Base-by-base conservation (phyloP, 2,797 vertebrate species). In the Enteromius paludinosus region DNA sequence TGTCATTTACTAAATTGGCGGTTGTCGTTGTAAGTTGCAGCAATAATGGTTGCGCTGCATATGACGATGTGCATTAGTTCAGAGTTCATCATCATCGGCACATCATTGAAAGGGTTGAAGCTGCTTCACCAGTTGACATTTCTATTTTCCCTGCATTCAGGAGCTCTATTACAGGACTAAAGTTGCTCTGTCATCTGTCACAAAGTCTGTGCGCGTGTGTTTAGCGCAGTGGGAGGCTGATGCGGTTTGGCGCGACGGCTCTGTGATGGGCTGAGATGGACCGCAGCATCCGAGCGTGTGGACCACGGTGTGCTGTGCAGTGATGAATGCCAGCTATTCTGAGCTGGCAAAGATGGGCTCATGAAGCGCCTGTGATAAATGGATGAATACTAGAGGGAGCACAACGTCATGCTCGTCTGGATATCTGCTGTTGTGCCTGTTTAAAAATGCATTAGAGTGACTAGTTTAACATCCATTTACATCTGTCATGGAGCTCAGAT, bases 381-480 rank as follows among this genome's bases (percentile, higher is more conserved):
- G 86, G 86, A 86, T 88, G 79, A 87, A 69, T 35, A 68, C 77
- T 83, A 25, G 33, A 56, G 41, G 41, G 56, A 81, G 85, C 23
- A 61, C 71, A 38, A 85, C 76, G 49, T 89, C 88, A 81, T 87
- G 69, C 91, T 92, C 88, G 76, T 87, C 89, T 90, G 88, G 71
- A 87, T 90, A 87, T 92, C 87, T 92, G 90, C 90, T 89, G 91
- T 88, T 90, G 91, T 89, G 89, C 87, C 90, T 92, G 89, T 93
- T 95, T 94, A 94, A 94, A 94, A 94, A 93, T 93, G 91, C 91
- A 94, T 92, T 89, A 90, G 83, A 90, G 87, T 89, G 86, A 92
- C 91, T 90, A 90, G 88, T 92, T 89, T 89, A 90, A 89, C 89
- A 90, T 89, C 89, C 87, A 91, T 92, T 92, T 91, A 92, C 91